Conservation (phyloP, 2,113 vertebrate species). For the Cephalopholis sonnerati region DNA sequence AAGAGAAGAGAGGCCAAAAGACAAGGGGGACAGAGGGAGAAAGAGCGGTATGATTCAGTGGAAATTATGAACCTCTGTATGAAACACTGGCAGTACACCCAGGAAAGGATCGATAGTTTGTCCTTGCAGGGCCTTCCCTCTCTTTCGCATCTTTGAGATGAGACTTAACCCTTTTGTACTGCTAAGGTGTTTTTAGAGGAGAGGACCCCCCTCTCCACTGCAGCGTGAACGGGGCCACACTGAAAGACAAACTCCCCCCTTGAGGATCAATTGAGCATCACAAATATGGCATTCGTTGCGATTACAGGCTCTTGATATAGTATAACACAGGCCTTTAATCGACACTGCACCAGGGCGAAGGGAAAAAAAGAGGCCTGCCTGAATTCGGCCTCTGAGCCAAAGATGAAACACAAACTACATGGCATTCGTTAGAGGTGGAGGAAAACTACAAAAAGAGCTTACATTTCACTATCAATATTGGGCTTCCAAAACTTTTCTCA, state of each 20-base stretch:
- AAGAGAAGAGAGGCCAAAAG: constrained; percentile 28
- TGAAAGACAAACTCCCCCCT: constrained; percentile 33
- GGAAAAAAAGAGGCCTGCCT: constrained; percentile 2
- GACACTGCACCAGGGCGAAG: neutral
- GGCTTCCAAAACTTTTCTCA: constrained; percentile 39
- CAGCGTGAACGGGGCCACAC: neutral
- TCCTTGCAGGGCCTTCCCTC: constrained; percentile 70
- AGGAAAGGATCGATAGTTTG: constrained; percentile 64
- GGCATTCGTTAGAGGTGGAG: constrained; percentile 44
- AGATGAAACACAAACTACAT: constrained; percentile 40
- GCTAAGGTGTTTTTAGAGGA: neutral
- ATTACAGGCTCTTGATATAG: constrained; percentile 51
- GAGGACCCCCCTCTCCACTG: constrained; percentile 10
- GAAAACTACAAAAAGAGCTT: constrained; percentile 36
- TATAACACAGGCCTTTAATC: constrained; percentile 57
- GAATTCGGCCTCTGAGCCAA: constrained; percentile 45
- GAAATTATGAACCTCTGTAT: constrained; percentile 47
- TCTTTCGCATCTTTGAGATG: constrained; percentile 57
- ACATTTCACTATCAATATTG: constrained; percentile 10
- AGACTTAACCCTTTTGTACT: constrained; percentile 57
- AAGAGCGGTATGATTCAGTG: constrained; percentile 47
- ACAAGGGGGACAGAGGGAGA: constrained; percentile 3
- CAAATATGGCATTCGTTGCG: constrained; percentile 38
- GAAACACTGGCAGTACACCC: constrained; percentile 45
- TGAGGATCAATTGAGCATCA: constrained; percentile 55